Evolutionary conservation across 2,888 invertebrate species (phyloP), one percentile per base, ranked within the genome.

Genomic region (Orthosia gracilis): DNA sequence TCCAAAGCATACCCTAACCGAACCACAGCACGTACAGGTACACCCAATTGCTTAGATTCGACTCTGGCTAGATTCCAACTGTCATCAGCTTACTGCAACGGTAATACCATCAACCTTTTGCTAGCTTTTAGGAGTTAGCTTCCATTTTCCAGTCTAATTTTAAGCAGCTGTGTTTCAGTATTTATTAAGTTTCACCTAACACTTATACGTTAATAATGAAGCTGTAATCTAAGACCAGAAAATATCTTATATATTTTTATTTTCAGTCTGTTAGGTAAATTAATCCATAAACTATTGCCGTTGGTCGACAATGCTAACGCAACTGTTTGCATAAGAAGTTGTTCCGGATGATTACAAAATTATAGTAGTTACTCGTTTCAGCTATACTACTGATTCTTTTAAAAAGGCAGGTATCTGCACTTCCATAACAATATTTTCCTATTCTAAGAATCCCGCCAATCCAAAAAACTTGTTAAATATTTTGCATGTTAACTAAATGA

Each of bases 1-100:
- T 13, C 50, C 11, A 55, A n/a, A 61, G 17, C 40, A 45, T 85
- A 58, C 40, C 9, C 40, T 40, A 40, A 40, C 31, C 31, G 5
- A 31, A 72, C 75, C 71, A 50, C 49, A 63, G 40, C 72, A 80
- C 80, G 82, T 82, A 84, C 89, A 92, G 90, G 91, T 91, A 85
- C 73, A 74, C 89, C 86, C 87, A 88, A 89, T 89, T 87, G 87
- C 85, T 73, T 73, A 82, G 88, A 86, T 89, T 88, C 80, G 82
- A 85, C 88, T 85, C 88, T 91, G 91, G 91, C 88, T 78, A 75
- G 76, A 59, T 78, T 88, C 91, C 91, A 91, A 88, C 84, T 87
- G 78, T 83, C 80, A 84, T 80, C 88, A 85, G 76, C 78, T 82
- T 80, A 71, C 76, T 71, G 75, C 57, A 75, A 52, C 62, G 58